Evolutionary conservation across 2,797 vertebrate genomes (phyloP).

Genomic region (Phrynocephalus guinanensis): DNA sequence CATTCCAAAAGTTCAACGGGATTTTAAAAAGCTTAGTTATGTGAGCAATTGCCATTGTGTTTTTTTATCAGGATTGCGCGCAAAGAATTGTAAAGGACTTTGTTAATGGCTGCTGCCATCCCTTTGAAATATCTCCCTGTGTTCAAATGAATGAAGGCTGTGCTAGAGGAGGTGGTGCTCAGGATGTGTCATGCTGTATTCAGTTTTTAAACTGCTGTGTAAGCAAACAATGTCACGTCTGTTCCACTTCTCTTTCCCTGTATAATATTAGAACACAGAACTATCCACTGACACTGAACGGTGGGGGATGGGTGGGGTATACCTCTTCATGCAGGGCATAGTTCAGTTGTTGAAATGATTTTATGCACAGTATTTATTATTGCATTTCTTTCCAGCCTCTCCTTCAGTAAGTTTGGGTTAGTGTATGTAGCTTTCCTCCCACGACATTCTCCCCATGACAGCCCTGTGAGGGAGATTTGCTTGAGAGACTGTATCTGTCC

Average conservation of each 20-base stretch:
- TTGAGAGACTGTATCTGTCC: no score
- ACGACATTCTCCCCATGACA: no score
- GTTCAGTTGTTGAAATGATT: neutral
- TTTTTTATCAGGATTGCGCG: neutral
- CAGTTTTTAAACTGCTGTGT: neutral
- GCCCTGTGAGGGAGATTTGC: no score
- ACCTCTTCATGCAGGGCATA: neutral
- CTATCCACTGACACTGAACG: neutral
- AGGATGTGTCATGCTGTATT: neutral
- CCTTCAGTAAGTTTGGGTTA: no score
- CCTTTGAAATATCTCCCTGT: neutral
- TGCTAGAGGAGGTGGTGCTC: neutral
- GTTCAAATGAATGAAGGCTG: neutral
- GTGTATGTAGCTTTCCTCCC: no score
- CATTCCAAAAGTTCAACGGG: neutral
- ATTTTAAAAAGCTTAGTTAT: neutral
- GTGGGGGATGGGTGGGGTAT: neutral
- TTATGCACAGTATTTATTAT: no score
- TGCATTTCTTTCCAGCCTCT: no score
- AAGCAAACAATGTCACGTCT: neutral
- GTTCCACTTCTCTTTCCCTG: neutral
- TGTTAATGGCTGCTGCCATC: neutral
- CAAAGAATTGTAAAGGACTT: neutral
- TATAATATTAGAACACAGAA: neutral
- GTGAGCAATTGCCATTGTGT: neutral